These are phyloP conservation scores for Cheilosia urbana DNA, from an alignment of 2,888 invertebrate species.

Conservation along the genomic window DNA sequence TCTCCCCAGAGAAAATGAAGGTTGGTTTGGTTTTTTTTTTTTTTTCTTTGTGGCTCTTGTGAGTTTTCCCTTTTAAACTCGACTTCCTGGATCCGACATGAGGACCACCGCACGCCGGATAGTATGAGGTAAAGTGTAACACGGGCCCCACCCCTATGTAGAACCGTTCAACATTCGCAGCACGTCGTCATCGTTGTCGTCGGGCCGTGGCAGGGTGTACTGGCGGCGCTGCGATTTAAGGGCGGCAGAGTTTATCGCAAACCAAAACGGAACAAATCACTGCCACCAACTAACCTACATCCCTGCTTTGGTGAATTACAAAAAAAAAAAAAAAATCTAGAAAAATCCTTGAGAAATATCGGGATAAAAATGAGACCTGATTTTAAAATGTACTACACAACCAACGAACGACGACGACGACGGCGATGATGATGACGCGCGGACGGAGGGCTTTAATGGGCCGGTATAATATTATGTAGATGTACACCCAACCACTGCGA, in stretches of 20 bases:
- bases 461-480: conserved; percentile 42
- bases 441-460: conserved; percentile 35
- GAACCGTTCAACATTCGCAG: conserved; percentile 63
- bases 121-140: conserved; percentile 42
- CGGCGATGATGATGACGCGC: conserved; percentile 16
- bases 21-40: conserved; percentile 39
- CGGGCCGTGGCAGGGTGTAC: conserved; percentile 29
- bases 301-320: conserved; percentile 48
- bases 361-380: conserved; percentile 70
- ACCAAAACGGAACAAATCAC: conserved; percentile 73
- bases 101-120: conserved; percentile 16
- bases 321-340: conserved; percentile 34
- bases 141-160: not conserved
- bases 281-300: conserved; percentile 73
- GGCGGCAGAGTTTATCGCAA: conserved; percentile 66
- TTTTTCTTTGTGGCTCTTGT: conserved; percentile 16
- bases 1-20: conserved; percentile 37
- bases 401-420: conserved; percentile 23
- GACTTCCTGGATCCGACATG: conserved; percentile 66
- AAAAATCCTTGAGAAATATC: conserved; percentile 52
- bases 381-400: conserved; percentile 56
- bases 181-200: conserved; percentile 72
- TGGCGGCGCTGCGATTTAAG: conserved; percentile 61
- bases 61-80: conserved; percentile 39
- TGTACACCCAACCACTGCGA: conserved; percentile 2